A percentile compares a stretch with the other conserved stretches of the same genome.
phyloP scores from a whole-genome alignment of 2,888 invertebrate species.

The Temnothorax ravouxi region DNA sequence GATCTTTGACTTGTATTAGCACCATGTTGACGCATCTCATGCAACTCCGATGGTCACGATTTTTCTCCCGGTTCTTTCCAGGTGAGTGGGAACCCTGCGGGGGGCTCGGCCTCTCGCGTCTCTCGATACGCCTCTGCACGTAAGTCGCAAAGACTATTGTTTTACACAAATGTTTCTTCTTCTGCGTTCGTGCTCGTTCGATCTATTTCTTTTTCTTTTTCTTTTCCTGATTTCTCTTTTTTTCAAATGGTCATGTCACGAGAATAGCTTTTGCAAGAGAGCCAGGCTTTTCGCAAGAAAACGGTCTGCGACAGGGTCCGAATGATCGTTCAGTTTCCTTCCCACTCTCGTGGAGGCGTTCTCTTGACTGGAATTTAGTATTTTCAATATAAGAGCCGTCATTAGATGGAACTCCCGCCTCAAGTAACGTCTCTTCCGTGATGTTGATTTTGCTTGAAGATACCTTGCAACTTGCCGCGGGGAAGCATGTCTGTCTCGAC shows the following conservation, averaged over 20 bases:
- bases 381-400: background rate
- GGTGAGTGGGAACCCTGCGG: constrained; percentile 85
- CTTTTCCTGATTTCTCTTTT: background rate
- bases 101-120: constrained; percentile 84
- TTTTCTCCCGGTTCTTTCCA: constrained; percentile 85
- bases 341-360: background rate
- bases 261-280: constrained; percentile 42
- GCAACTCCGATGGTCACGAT: constrained; percentile 79
- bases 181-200: constrained; percentile 45
- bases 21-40: constrained; percentile 64
- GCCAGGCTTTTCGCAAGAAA: constrained; percentile 33
- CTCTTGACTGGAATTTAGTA: constrained; percentile 1
- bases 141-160: constrained; percentile 82
- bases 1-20: constrained; percentile 12
- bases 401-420: background rate
- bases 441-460: constrained; percentile 32
- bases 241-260: constrained; percentile 22
- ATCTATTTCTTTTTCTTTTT: constrained; percentile 24
- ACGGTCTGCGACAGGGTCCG: background rate
- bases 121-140: constrained; percentile 83
- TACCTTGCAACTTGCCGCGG: constrained; percentile 26
- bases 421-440: background rate
- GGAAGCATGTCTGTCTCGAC: constrained; percentile 28
- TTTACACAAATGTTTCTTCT: constrained; percentile 66
- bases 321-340: background rate